A percentile compares a stretch with the other conserved stretches of the same genome.
These are phyloP conservation scores for Drosophila lacteicornis DNA, from an alignment of 1,140 invertebrate species.

Conservation along the genomic window DNA sequence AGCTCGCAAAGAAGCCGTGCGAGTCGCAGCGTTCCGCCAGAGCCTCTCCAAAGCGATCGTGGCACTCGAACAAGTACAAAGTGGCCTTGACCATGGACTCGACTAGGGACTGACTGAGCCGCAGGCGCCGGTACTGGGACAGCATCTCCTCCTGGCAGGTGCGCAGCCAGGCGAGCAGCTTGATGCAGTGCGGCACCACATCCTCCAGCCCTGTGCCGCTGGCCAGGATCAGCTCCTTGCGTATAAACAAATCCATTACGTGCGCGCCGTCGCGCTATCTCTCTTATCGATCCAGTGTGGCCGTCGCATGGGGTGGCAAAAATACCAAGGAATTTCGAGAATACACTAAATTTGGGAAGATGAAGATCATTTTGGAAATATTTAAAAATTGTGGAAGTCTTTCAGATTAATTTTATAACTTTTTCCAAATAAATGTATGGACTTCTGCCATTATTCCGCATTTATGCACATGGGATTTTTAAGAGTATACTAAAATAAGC, in stretches of 20 bases:
- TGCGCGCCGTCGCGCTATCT: neutral
- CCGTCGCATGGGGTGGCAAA: neutral
- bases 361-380: neutral
- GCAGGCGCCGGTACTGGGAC: conserved; percentile 27
- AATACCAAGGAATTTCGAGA: too few species aligned
- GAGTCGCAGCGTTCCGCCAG: conserved; percentile 39
- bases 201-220: conserved; percentile 45
- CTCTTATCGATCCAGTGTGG: neutral
- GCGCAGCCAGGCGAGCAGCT: conserved; percentile 53
- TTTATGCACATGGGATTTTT: too few species aligned
- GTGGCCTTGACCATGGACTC: conserved; percentile 61
- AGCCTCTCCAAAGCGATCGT: conserved; percentile 39
- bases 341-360: neutral
- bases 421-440: neutral
- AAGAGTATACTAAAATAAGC: neutral
- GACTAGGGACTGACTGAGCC: conserved; percentile 37
- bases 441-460: too few species aligned
- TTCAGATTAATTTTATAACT: neutral
- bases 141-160: conserved; percentile 54
- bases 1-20: conserved; percentile 23
- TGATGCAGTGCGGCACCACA: conserved; percentile 40
- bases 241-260: conserved; percentile 58
- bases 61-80: conserved; percentile 63
- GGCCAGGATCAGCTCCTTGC: conserved; percentile 44
- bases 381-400: neutral